These are phyloP conservation scores for Digitonthophagus gazella DNA, from an alignment of 2,888 invertebrate genomes.

Conservation along the genomic window DNA sequence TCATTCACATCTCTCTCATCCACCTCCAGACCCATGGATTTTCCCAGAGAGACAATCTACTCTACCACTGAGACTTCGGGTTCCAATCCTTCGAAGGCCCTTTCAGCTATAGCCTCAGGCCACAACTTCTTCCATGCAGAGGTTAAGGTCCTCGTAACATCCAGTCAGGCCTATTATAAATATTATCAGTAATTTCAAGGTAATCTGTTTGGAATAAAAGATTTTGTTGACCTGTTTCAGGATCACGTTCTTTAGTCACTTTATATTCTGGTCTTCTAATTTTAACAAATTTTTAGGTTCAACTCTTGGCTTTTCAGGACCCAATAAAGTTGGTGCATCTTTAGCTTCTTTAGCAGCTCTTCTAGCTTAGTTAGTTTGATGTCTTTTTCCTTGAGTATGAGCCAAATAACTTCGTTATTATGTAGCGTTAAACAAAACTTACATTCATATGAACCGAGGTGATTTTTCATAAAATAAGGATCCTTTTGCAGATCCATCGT, in stretches of 20 bases:
- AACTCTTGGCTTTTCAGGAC: slow-evolving; percentile 93
- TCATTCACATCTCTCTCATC: no score
- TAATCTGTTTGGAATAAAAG: slow-evolving; percentile 95
- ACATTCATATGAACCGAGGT: slow-evolving; percentile 94
- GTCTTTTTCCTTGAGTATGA: slow-evolving; percentile 99
- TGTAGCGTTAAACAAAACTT: slow-evolving; percentile 97
- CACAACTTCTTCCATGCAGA: slow-evolving; percentile 99
- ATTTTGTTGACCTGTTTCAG: slow-evolving; percentile 93
- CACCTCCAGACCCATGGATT: no score
- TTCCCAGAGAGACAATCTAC: no score
- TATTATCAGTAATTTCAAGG: slow-evolving; percentile 87
- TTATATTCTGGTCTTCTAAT: slow-evolving; percentile 98
- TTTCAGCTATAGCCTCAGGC: no score
- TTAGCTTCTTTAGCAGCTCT: slow-evolving; percentile 98
- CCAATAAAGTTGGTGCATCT: slow-evolving; percentile 90
- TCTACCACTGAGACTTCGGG: no score
- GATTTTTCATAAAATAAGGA: slow-evolving; percentile 99
- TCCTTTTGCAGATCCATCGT: slow-evolving; percentile 99
- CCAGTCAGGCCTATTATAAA: slow-evolving; percentile 92
- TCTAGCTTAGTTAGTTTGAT: slow-evolving; percentile 97
- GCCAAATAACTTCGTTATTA: slow-evolving; percentile 99
- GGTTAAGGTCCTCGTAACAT: slow-evolving; percentile 99
- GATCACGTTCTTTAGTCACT: slow-evolving; percentile 97
- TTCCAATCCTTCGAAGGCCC: no score
- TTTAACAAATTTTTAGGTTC: slow-evolving; percentile 98